Conservation (phyloP, 2,797 vertebrate genomes). For the Hafferia zeledoni region DNA sequence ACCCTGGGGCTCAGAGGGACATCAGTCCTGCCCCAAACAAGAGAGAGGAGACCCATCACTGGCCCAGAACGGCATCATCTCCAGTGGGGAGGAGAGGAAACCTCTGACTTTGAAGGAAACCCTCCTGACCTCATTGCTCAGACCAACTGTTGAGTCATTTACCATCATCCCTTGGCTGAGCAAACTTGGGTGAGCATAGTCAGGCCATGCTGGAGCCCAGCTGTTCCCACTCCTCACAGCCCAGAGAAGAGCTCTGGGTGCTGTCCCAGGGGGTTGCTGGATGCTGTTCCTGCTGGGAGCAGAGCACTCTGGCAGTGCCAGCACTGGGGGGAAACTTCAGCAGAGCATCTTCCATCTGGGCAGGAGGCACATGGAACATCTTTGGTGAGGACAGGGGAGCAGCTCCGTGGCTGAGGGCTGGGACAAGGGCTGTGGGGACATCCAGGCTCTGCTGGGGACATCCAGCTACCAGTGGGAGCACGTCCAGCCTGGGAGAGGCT, state of each 20-base stretch:
- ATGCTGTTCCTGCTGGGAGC: background rate
- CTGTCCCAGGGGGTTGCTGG: background rate
- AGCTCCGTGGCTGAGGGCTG: background rate
- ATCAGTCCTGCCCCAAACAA: fast-evolving
- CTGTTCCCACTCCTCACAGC: background rate
- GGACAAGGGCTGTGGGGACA: background rate
- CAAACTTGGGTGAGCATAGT: background rate
- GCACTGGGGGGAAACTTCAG: fast-evolving
- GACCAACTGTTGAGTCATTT: background rate
- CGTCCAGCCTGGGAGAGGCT: background rate
- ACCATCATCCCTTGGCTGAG: background rate
- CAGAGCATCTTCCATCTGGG: background rate
- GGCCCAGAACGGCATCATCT: background rate
- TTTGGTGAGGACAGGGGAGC: no score
- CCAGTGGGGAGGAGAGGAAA: background rate
- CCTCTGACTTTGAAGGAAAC: background rate
- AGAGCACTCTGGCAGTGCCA: background rate
- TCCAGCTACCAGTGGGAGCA: fast-evolving
- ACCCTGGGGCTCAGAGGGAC: fast-evolving
- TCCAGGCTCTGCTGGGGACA: fast-evolving
- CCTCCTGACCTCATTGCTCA: fast-evolving
- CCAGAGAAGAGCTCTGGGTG: fast-evolving
- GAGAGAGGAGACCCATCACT: background rate
- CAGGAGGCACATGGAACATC: background rate
- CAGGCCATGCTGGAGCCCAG: background rate